Conservation (phyloP, 2,797 vertebrate species). For the Echiichthys vipera region DNA sequence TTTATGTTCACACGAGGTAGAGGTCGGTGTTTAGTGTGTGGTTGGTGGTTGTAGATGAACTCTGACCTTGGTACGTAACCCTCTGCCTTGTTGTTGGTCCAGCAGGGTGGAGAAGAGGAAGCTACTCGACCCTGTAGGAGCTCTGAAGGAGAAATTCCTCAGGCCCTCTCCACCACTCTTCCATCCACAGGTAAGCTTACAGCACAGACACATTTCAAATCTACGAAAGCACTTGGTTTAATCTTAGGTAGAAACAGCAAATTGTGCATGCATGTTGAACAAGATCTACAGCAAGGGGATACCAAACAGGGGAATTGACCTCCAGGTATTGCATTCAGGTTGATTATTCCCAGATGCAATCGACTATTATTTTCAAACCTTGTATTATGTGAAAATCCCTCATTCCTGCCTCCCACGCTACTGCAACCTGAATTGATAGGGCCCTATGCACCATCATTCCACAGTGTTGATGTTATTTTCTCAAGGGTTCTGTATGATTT, state of each 20-base stretch:
- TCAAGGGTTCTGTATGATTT: conserved; percentile 81
- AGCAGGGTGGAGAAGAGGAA: conserved; percentile 99
- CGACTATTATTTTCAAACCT: conserved; percentile 69
- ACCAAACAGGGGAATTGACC: conserved; percentile 40
- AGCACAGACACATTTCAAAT: conserved; percentile 15
- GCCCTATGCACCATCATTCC: conserved; percentile 72
- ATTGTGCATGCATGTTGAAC: conserved; percentile 33
- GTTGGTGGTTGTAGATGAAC: conserved; percentile 25
- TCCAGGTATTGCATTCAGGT: conserved; percentile 52
- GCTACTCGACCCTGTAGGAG: conserved; percentile 95
- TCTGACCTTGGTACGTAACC: conserved; percentile 93
- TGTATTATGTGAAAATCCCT: conserved; percentile 76
- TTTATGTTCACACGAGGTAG: conserved; percentile 5
- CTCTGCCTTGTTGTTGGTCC: conserved; percentile 94
- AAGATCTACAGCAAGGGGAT: conserved; percentile 47
- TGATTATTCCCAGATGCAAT: conserved; percentile 72
- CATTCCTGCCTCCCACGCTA: conserved; percentile 75
- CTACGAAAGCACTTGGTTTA: conserved; percentile 10
- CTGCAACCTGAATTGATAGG: conserved; percentile 65
- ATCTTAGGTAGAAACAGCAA: conserved; percentile 35
- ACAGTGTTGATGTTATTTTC: conserved; percentile 79
- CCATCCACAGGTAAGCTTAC: conserved; percentile 92
- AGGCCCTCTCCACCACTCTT: conserved; percentile 94
- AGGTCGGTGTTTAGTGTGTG: conserved; percentile 17
- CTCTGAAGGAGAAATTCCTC: conserved; percentile 97